Conservation (phyloP, 1,140 invertebrate species). For the Atopsyche davidsoni region DNA sequence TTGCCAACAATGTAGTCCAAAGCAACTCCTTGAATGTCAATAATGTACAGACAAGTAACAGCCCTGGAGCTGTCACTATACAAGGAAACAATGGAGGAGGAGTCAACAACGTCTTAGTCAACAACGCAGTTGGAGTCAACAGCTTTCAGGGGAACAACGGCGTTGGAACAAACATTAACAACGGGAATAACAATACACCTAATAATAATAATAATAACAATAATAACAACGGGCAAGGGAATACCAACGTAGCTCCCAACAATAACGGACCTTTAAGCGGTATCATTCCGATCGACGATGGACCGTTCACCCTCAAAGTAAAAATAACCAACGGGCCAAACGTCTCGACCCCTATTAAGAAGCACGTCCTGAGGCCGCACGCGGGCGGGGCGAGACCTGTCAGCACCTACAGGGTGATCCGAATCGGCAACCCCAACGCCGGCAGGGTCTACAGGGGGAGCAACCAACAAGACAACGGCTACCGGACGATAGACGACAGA, state of each 20-base stretch:
- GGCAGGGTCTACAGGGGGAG: constrained; percentile 24
- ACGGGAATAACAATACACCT: background rate
- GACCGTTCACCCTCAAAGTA: constrained; percentile 4
- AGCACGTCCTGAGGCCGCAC: background rate
- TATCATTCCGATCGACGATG: too few species aligned
- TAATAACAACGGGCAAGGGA: constrained; percentile 3
- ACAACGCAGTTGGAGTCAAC: constrained; percentile 5
- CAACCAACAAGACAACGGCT: constrained; percentile 10
- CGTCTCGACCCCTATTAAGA: background rate
- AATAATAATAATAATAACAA: background rate
- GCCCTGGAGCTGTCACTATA: background rate
- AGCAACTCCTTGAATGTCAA: too few species aligned
- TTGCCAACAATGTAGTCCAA: too few species aligned
- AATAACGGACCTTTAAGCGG: background rate
- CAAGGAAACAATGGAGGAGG: constrained; percentile 1
- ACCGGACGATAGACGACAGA: constrained; percentile 19
- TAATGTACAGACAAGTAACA: background rate
- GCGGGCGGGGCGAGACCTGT: too few species aligned
- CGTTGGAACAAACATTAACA: constrained; percentile 1
- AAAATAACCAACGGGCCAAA: constrained; percentile 8
- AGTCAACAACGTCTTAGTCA: background rate
- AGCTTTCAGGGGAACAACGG: constrained; percentile 4
- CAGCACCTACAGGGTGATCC: constrained; percentile 10
- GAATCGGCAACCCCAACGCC: constrained; percentile 11
- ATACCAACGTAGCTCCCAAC: constrained; percentile 1